Evolutionary conservation across 2,888 invertebrate genomes (phyloP), one percentile per base, ranked within the genome.

Genomic region (Panzeria rudis): DNA sequence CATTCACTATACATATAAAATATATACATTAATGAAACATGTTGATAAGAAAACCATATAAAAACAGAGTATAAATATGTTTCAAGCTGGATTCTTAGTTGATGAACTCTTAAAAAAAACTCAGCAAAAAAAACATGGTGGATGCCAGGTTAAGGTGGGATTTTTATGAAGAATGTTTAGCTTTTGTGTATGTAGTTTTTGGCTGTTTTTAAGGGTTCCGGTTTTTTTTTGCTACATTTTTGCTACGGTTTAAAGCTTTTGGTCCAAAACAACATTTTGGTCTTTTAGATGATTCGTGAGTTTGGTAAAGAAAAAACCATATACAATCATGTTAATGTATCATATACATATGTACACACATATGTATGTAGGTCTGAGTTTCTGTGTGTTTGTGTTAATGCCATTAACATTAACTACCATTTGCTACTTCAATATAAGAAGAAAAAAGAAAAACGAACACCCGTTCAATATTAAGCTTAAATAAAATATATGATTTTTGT

Each of bases 141-240:
- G 81, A 59, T 81, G 68, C 66, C 68, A 32, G 59, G 64, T 64
- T 66, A 69, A 78, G 85, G 78, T 85, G 85, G 85, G 72, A 82
- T 78, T 82, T 82, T 82, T 78, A 78, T 78, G 69, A 81, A 62
- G 77, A 69, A 83, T 77, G 20, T 66, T 35, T 64, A 23, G 9
- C 41, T 44, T 50, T 29, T 17, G 25, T 47, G 64, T 47, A 77
- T 78, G 78, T 71, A 64, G 23, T 47, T 52, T 66, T 25, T 50
- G 41, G 6, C 3, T 44, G 25, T 52, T 75, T 41, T 68, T 56
- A 23, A 80, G 54, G 56, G 82, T 71, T 82, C 71, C 64, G 71
- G 71, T 77, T 83, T 76, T 35, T 69, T 73, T 61, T 75, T 35
- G 61, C 68, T 32, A 47, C 44, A 61, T 82, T 76, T 82, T 82